A percentile compares a stretch with the other conserved stretches of the same genome.
Conservation (phyloP, 1,140 invertebrate genomes). For the Cecropterus lyciades region DNA sequence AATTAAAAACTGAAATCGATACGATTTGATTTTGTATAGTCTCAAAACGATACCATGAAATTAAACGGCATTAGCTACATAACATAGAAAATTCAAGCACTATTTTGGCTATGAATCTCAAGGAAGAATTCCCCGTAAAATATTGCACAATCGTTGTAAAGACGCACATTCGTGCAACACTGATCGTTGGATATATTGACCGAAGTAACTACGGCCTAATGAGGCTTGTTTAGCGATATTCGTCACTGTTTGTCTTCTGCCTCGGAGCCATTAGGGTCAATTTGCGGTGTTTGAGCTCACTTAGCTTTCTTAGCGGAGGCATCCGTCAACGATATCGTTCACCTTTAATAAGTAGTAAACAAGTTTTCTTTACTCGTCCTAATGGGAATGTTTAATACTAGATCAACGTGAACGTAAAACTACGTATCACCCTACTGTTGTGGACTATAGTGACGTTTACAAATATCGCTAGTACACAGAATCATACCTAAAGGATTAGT, state of each 20-base stretch:
- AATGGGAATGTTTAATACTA: constrained; percentile 14
- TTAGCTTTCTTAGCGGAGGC: constrained; percentile 19
- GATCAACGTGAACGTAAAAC: not conserved
- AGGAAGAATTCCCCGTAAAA: constrained; percentile 1
- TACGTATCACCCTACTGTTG: not conserved
- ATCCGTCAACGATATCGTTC: constrained; percentile 23
- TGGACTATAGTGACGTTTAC: not conserved
- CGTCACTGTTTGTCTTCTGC: constrained; percentile 15
- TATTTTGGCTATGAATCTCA: not conserved
- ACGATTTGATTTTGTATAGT: no score
- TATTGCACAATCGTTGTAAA: constrained; percentile 7
- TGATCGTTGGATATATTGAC: constrained; percentile 1
- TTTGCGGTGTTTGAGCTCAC: constrained; percentile 20
- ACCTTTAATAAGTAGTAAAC: constrained; percentile 5
- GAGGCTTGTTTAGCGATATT: constrained; percentile 15
- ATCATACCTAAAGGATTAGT: no score
- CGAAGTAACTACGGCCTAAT: not conserved
- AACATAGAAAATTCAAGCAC: not conserved
- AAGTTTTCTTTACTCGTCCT: constrained; percentile 8
- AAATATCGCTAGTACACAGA: not conserved
- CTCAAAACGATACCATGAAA: no score
- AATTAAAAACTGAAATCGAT: no score
- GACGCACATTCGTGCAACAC: constrained; percentile 1
- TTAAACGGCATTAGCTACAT: no score
- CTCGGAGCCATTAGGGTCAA: constrained; percentile 14